These are phyloP conservation scores for Lophius americanus DNA, from an alignment of 2,797 vertebrate species.

Conservation along the genomic window DNA sequence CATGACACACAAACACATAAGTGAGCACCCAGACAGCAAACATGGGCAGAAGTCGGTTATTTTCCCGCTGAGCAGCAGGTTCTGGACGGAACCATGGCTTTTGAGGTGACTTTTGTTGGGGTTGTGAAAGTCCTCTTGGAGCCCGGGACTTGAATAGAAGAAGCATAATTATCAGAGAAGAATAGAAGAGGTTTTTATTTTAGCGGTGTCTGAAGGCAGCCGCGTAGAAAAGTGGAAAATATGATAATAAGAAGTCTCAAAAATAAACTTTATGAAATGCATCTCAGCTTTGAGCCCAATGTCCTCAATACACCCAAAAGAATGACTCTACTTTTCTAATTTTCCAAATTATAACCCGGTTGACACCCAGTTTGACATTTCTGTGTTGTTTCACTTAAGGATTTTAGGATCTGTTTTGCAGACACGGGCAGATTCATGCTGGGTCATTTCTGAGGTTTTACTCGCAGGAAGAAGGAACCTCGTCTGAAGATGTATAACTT, in stretches of 20 bases:
- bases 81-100: constrained; percentile 29
- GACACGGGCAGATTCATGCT: no score
- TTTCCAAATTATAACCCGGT: no score
- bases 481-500: no score
- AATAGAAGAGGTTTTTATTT: constrained; percentile 10
- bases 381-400: no score
- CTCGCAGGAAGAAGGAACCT: no score
- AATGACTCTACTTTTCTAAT: no score
- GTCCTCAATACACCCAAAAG: no score
- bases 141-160: constrained; percentile 2
- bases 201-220: constrained; percentile 20
- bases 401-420: no score
- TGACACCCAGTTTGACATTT: no score
- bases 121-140: constrained; percentile 38
- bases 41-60: constrained; percentile 16
- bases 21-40: constrained; percentile 30
- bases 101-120: constrained; percentile 33
- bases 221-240: background rate
- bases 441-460: no score
- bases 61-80: constrained; percentile 33
- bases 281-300: background rate
- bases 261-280: constrained; percentile 21
- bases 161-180: constrained; percentile 11
- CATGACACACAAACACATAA: constrained; percentile 52
- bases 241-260: constrained; percentile 1